A percentile compares a stretch with the other conserved stretches of the same genome.
Evolutionary conservation across 2,797 vertebrate genomes (phyloP).

Genomic region (Poecilia velifera): DNA sequence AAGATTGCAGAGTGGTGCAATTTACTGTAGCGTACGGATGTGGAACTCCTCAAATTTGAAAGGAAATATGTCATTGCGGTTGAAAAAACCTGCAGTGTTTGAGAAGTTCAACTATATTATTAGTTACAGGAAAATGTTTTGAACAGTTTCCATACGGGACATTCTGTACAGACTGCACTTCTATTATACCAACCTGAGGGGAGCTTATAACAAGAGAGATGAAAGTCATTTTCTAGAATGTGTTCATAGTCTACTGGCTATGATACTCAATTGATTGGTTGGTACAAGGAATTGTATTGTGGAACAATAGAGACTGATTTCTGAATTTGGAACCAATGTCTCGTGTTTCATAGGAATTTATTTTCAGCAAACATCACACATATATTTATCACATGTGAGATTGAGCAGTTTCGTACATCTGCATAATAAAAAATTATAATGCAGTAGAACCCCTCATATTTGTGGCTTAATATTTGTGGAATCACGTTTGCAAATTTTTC

Average conservation of each 20-base stretch:
- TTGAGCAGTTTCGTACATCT: neutral
- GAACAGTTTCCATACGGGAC: neutral
- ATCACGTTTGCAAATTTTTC: neutral
- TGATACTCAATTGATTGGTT: neutral
- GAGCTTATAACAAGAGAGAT: neutral
- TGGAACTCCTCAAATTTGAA: neutral
- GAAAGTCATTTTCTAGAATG: neutral
- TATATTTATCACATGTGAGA: neutral
- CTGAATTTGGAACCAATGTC: neutral
- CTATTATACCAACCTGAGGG: neutral
- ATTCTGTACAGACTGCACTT: neutral
- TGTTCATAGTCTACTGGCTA: neutral
- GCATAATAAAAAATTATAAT: neutral
- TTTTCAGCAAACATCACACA: neutral
- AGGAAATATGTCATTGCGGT: neutral
- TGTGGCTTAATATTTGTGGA: neutral
- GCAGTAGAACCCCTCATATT: neutral
- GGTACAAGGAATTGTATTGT: neutral
- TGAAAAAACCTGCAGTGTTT: neutral
- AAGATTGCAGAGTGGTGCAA: conserved; percentile 1
- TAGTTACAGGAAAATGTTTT: neutral
- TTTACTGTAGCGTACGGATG: conserved; percentile 1
- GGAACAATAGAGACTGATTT: neutral
- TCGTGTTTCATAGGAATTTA: neutral
- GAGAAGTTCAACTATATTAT: neutral